These are phyloP conservation scores for Nomada flava DNA, from an alignment of 2,888 invertebrate species.

Conservation along the genomic window DNA sequence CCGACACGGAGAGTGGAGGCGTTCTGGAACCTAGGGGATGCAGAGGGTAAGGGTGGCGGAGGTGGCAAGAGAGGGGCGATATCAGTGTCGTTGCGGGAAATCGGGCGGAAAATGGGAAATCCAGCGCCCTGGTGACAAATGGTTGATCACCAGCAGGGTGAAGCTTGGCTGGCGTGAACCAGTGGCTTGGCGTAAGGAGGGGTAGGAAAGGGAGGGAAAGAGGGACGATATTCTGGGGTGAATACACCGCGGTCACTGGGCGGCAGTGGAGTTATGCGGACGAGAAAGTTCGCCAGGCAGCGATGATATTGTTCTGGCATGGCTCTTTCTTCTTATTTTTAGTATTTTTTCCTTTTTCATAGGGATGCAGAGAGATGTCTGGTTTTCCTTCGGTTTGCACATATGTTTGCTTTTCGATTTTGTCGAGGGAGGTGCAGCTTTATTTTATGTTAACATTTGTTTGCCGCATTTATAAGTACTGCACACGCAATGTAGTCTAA, in stretches of 20 bases:
- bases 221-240: constrained; percentile 22
- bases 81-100: constrained; percentile 80
- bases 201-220: constrained; percentile 8
- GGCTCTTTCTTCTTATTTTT: too few relatives aligned
- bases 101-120: constrained; percentile 84
- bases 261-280: constrained; percentile 39
- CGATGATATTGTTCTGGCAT: too few relatives aligned
- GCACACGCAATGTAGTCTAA: neutral
- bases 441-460: neutral
- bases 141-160: constrained; percentile 75
- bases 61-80: constrained; percentile 53
- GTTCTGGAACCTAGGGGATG: constrained; percentile 32
- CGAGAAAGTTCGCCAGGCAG: constrained; percentile 36
- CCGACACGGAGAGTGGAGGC: constrained; percentile 40
- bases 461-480: neutral
- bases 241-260: constrained; percentile 63
- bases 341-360: too few relatives aligned
- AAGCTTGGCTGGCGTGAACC: constrained; percentile 39
- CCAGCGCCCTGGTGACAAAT: constrained; percentile 83
- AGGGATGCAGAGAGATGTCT: too few relatives aligned
- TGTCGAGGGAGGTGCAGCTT: too few relatives aligned
- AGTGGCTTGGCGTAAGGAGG: constrained; percentile 5
- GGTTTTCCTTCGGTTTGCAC: too few relatives aligned
- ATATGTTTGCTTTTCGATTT: too few relatives aligned
- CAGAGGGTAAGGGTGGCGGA: constrained; percentile 16